Evolutionary conservation across 2,888 invertebrate genomes (phyloP), one percentile per base, ranked within the genome.

Genomic region (Chrysolina haemoptera): DNA sequence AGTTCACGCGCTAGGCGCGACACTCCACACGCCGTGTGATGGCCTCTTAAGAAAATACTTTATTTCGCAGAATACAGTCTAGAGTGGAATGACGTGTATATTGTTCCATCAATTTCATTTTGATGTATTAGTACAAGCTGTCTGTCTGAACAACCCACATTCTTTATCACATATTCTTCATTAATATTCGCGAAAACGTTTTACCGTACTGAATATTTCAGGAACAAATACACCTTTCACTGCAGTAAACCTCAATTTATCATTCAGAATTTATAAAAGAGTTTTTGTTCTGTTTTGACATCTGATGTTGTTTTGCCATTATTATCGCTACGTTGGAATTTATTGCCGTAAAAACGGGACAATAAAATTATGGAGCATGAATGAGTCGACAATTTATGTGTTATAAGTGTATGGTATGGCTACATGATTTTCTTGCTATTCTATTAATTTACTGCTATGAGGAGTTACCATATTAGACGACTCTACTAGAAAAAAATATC

Each of bases 161-260:
- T 27, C 27, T 27, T 11, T 55, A 55, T 55, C 59, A 27, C 27
- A 12, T 59, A 27, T 59, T 27, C 59, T 59, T 59, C 59, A 27
- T 27, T 14, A 59, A 20, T 6, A 35, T 46, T 14, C n/a, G 14
- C 59, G 59, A 59, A 14, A 22, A 59, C 27, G 59, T 27, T 53
- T 53, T 8, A 10, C 59, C 9, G 59, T 27, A 59, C 27, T 27
- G 59, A 27, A 59, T 59, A n/a, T 27, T 59, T 16, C 59, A 27
- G 12, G 22, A 22, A 59, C 14, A 27, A 35, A 59, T 59, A 35
- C n/a, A 59, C n/a, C 27, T 35, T 59, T 59, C 59, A 27, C 27
- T 27, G 59, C 10, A 59, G 11, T 59, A 12, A 59, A 27, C 11
- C 16, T 59, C n/a, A n/a, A 59, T 59, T n/a, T n/a, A 27, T 59